Percentiles rank a stretch among this genome's conserved stretches.
Conservation (phyloP, 1,140 invertebrate genomes). For the Macrobrachium rosenbergii region DNA sequence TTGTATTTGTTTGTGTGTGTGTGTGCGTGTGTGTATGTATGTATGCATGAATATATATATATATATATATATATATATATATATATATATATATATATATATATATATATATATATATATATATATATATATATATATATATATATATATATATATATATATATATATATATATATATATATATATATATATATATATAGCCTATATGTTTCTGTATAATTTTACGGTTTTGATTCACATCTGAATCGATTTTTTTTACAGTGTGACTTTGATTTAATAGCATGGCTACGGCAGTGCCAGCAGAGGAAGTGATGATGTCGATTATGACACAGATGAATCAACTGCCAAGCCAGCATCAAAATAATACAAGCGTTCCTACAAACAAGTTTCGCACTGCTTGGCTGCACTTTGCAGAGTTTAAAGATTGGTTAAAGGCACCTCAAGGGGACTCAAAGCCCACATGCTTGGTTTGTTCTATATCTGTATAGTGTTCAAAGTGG, state of each 20-base stretch:
- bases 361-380: not conserved
- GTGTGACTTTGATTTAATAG: not conserved
- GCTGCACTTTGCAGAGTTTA: slow-evolving; percentile 22
- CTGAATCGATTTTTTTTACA: not conserved
- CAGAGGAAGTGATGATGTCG: slow-evolving; percentile 11
- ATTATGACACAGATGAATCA: slow-evolving; percentile 21
- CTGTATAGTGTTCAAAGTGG: slow-evolving; percentile 13
- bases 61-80: slow-evolving; percentile 38
- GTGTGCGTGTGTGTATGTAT: too few relatives aligned
- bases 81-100: slow-evolving; percentile 26
- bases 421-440: slow-evolving; percentile 24
- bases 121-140: slow-evolving; percentile 24
- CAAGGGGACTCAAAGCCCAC: slow-evolving; percentile 17
- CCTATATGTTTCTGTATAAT: not conserved
- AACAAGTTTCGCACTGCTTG: slow-evolving; percentile 25
- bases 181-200: not conserved
- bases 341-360: slow-evolving; percentile 14
- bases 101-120: slow-evolving; percentile 28
- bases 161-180: too few relatives aligned
- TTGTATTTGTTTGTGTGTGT: not conserved
- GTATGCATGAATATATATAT: slow-evolving; percentile 21
- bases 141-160: too few relatives aligned
- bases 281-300: slow-evolving; percentile 26
- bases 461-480: slow-evolving; percentile 18
- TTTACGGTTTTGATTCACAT: too few relatives aligned